phyloP scores from a whole-genome alignment of 1,140 invertebrate species.

The Tetramorium simillimum region DNA sequence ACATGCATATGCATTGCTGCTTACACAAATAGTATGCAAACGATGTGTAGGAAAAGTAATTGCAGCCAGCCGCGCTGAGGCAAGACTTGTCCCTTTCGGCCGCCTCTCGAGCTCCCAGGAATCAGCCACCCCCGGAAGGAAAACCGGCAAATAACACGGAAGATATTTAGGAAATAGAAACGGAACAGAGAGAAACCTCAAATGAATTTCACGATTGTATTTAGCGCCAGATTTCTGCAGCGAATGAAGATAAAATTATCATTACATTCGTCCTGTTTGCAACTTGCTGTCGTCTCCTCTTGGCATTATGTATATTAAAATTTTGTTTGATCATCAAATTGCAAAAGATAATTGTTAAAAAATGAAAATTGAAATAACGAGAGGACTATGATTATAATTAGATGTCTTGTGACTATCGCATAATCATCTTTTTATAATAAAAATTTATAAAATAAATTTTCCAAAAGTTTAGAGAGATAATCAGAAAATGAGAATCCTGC shows the following conservation, averaged over 20 bases:
- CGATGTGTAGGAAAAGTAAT: constrained; percentile 80
- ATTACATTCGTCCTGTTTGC: not conserved
- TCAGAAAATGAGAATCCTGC: not conserved
- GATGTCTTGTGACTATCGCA: not conserved
- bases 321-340: not conserved
- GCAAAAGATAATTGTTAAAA: not conserved
- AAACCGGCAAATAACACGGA: not conserved
- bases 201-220: constrained; percentile 24
- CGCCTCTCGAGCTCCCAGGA: constrained; percentile 21
- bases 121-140: not conserved
- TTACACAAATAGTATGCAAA: constrained; percentile 82
- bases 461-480: not conserved
- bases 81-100: constrained; percentile 48
- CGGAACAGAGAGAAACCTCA: not conserved
- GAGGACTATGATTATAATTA: not conserved
- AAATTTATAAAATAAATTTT: not conserved
- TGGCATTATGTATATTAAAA: not conserved
- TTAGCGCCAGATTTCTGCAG: not conserved
- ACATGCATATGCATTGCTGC: constrained; percentile 82
- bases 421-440: too few relatives aligned
- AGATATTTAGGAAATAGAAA: constrained; percentile 36
- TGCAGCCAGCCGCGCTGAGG: constrained; percentile 59
- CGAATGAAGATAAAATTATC: constrained; percentile 28
- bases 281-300: not conserved
- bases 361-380: not conserved